Evolutionary conservation across 2,888 invertebrate genomes (phyloP).

Genomic region (Eristalis tenax): DNA sequence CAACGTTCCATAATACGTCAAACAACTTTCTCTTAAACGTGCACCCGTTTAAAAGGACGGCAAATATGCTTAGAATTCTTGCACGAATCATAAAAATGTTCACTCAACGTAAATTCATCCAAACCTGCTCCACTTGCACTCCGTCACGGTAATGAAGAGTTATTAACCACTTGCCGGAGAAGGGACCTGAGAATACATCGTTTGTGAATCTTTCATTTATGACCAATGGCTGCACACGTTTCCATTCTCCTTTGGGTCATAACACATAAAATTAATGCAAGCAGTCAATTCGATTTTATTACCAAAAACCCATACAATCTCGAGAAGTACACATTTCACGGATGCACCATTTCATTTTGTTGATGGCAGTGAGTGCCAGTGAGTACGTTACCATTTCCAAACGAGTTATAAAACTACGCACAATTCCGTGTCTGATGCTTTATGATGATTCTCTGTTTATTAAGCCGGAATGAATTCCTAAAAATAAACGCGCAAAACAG

Average conservation of each 20-base stretch:
- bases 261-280: slow-evolving; percentile 28
- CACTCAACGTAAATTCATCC: background rate
- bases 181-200: background rate
- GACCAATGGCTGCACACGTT: slow-evolving; percentile 20
- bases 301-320: background rate
- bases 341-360: background rate
- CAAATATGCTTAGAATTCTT: background rate
- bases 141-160: background rate
- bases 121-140: background rate
- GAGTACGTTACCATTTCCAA: background rate
- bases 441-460: background rate
- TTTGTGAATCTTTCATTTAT: background rate
- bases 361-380: background rate
- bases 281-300: slow-evolving; percentile 33
- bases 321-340: background rate
- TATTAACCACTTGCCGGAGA: background rate
- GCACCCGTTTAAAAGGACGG: too few species aligned
- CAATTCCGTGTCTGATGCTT: background rate
- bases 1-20: background rate
- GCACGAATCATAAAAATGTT: background rate
- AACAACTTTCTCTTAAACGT: background rate
- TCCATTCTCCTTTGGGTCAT: slow-evolving; percentile 6
- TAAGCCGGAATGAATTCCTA: background rate
- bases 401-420: slow-evolving; percentile 12
- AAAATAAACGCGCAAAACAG: background rate